These are phyloP conservation scores for Carcharodon carcharias DNA, from an alignment of 2,797 vertebrate species.

Conservation along the genomic window DNA sequence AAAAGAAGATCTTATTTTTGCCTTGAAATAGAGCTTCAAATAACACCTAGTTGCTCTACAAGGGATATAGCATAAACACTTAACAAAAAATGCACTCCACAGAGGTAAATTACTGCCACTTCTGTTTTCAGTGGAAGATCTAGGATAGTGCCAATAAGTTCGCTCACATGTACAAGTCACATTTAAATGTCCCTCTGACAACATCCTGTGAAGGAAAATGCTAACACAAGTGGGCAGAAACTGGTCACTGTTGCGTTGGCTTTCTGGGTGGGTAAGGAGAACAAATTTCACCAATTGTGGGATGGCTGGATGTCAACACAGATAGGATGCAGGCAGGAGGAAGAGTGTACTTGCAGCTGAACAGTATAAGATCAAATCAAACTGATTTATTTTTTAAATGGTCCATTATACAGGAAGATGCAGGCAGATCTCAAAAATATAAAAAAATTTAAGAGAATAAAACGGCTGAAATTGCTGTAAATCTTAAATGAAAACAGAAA, in stretches of 20 bases:
- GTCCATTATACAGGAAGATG: not conserved
- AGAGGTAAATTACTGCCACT: constrained; percentile 38
- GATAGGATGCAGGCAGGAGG: not conserved
- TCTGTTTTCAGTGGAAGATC: constrained; percentile 47
- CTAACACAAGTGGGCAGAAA: not conserved
- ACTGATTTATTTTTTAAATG: not conserved
- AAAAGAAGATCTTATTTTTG: constrained; percentile 45
- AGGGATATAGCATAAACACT: constrained; percentile 44
- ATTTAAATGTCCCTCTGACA: not conserved
- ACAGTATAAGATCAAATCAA: not conserved
- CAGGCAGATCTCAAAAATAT: not conserved
- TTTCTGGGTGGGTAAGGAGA: not conserved
- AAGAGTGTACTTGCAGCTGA: not conserved
- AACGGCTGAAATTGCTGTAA: not conserved
- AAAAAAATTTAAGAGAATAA: not conserved
- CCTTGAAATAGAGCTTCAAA: constrained; percentile 51
- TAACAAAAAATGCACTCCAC: constrained; percentile 49
- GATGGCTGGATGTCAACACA: not conserved
- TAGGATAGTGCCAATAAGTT: constrained; percentile 53
- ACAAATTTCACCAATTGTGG: not conserved
- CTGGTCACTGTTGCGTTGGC: not conserved
- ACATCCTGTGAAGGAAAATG: not conserved
- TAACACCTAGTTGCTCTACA: constrained; percentile 41
- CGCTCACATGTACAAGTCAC: not conserved
- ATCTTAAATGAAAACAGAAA: not conserved